Evolutionary conservation across 2,797 vertebrate genomes (phyloP).

Genomic region (Arnoldichthys spilopterus): DNA sequence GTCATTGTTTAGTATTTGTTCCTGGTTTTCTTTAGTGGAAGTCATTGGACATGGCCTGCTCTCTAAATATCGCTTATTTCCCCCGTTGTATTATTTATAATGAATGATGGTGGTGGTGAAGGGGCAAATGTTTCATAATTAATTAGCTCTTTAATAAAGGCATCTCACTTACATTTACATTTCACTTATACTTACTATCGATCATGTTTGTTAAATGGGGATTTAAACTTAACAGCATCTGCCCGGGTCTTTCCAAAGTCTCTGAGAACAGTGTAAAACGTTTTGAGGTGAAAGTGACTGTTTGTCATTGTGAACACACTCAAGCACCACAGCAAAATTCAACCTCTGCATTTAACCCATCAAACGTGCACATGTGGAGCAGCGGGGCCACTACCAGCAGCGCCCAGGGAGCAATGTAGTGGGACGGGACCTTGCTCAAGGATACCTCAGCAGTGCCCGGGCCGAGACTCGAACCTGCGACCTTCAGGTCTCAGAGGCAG

Average conservation of each 20-base stretch:
- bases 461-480: too few species aligned
- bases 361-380: too few species aligned
- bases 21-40: background rate
- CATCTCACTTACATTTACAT: too few species aligned
- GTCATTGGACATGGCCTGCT: background rate
- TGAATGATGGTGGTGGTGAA: constrained; percentile 3
- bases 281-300: too few species aligned
- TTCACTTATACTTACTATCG: background rate
- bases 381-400: too few species aligned
- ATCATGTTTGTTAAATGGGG: background rate
- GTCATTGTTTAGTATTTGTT: background rate
- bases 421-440: too few species aligned
- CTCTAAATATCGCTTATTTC: background rate
- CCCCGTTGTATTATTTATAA: background rate
- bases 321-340: too few species aligned
- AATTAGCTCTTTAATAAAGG: background rate
- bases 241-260: background rate
- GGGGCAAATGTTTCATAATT: background rate
- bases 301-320: too few species aligned
- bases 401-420: too few species aligned
- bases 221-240: background rate
- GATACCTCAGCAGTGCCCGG: too few species aligned
- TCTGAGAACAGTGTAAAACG: background rate
- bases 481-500: too few species aligned
- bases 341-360: too few species aligned